phyloP scores from a whole-genome alignment of 2,888 invertebrate species.

The Polyommatus icarus region DNA sequence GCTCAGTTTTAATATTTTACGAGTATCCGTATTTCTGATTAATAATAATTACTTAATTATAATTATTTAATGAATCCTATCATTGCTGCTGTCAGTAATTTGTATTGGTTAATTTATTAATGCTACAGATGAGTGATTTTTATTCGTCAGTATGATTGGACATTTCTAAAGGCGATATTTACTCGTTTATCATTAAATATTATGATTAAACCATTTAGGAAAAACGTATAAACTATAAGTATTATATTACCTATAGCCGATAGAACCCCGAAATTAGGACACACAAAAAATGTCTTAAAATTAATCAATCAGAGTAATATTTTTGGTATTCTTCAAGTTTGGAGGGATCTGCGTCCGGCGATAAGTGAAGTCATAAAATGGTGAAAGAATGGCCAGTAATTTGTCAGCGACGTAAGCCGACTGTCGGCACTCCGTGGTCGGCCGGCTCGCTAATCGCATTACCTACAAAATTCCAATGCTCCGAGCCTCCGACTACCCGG shows the following conservation, averaged over 20 bases:
- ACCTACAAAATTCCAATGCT: neutral
- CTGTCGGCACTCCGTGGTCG: neutral
- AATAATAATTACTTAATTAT: neutral
- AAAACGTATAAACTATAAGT: too few relatives aligned
- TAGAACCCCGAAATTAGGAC: too few relatives aligned
- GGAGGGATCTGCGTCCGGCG: neutral
- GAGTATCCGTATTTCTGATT: neutral
- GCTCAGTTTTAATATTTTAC: neutral
- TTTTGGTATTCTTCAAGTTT: neutral
- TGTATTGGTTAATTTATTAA: neutral
- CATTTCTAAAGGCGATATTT: too few relatives aligned
- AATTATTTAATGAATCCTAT: neutral
- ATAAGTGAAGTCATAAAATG: neutral
- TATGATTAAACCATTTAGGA: too few relatives aligned
- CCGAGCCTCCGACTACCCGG: neutral
- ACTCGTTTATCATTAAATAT: too few relatives aligned
- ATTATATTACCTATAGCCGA: too few relatives aligned
- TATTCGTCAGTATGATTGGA: neutral
- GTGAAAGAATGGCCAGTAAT: neutral
- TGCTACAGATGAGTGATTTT: neutral
- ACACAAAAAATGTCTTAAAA: neutral
- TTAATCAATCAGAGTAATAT: too few relatives aligned
- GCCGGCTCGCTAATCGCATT: neutral
- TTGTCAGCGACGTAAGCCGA: neutral
- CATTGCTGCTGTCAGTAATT: neutral